Evolutionary conservation across 2,113 vertebrate genomes (phyloP).

Genomic region (Campylomormyrus numenius): DNA sequence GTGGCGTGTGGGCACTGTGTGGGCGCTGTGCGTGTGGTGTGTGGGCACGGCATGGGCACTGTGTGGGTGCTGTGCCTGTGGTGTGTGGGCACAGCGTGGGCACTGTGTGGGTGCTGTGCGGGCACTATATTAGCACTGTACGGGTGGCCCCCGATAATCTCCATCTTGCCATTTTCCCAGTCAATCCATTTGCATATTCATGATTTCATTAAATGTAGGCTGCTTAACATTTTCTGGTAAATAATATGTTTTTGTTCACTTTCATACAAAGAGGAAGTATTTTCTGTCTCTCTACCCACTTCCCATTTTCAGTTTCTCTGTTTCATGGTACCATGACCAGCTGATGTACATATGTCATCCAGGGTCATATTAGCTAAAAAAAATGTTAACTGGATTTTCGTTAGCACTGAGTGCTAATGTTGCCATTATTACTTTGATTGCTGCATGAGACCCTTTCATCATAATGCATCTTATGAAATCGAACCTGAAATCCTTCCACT

Average conservation of each 20-base stretch:
- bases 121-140: neutral
- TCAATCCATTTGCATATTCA: neutral
- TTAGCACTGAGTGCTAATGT: neutral
- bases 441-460: neutral
- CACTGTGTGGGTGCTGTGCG: neutral
- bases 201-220: neutral
- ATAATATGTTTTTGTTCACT: neutral
- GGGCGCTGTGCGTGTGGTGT: too few relatives aligned
- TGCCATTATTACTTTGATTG: neutral
- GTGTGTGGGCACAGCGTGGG: too few relatives aligned
- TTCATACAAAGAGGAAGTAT: conserved; percentile 7
- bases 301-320: neutral
- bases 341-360: neutral
- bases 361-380: neutral
- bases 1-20: too few relatives aligned
- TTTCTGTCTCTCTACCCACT: neutral
- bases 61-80: too few relatives aligned
- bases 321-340: neutral
- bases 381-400: neutral
- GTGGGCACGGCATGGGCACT: too few relatives aligned
- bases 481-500: neutral
- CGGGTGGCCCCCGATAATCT: neutral
- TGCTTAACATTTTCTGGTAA: neutral
- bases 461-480: neutral
- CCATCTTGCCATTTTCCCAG: neutral